These are phyloP conservation scores for Danionella dracula DNA, from an alignment of 2,797 vertebrate species.

Conservation along the genomic window DNA sequence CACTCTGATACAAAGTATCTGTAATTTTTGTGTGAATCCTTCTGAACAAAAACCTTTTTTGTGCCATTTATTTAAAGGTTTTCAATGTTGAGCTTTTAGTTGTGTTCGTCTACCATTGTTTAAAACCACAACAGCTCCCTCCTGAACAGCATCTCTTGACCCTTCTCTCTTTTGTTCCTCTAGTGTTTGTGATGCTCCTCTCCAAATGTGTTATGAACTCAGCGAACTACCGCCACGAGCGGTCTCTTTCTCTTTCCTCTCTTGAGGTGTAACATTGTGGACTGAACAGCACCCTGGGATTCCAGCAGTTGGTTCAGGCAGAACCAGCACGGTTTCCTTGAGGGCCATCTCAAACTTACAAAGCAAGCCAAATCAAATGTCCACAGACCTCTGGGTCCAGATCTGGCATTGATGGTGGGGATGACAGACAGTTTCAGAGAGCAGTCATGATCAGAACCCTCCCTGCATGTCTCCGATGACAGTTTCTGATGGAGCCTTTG, in stretches of 20 bases:
- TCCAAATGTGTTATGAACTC: slow-evolving; percentile 1
- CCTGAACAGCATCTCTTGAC: no score
- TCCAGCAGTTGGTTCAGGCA: slow-evolving; percentile 48
- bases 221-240: background rate
- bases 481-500: slow-evolving; percentile 29
- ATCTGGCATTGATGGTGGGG: slow-evolving; percentile 15
- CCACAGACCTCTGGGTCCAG: slow-evolving; percentile 47
- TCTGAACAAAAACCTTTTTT: no score
- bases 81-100: no score
- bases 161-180: background rate
- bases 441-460: background rate
- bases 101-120: no score
- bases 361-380: slow-evolving; percentile 40
- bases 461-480: background rate
- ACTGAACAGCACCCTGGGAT: slow-evolving; percentile 38
- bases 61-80: no score
- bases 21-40: no score
- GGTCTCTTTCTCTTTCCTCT: background rate
- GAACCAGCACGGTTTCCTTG: slow-evolving; percentile 55
- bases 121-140: no score
- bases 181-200: background rate
- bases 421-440: slow-evolving; percentile 6
- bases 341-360: slow-evolving; percentile 40
- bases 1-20: no score
- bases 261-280: background rate